A percentile compares a stretch with the other conserved stretches of the same genome.
phyloP scores from a whole-genome alignment of 2,888 invertebrate genomes.

The Onchidella celtica region DNA sequence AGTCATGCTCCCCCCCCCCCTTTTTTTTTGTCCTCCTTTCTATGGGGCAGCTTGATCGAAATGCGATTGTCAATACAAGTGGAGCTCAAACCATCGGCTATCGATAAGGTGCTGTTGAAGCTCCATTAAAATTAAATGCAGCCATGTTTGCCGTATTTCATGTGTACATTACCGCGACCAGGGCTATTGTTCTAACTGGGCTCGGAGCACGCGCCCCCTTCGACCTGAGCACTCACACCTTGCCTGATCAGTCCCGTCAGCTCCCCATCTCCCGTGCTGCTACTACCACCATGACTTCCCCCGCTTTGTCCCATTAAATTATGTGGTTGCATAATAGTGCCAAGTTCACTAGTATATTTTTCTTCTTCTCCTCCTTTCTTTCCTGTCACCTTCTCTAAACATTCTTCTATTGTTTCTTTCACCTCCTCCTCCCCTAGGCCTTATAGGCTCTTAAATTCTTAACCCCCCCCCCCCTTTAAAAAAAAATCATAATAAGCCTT shows the following conservation, averaged over 20 bases:
- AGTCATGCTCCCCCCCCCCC: constrained; percentile 12
- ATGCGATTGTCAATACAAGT: constrained; percentile 25
- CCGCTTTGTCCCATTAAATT: neutral
- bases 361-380: neutral
- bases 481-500: no score
- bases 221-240: no score
- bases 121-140: constrained; percentile 43
- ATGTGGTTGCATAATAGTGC: no score
- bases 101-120: constrained; percentile 14
- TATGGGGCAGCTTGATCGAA: neutral
- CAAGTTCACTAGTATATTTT: no score
- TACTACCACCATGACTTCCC: neutral
- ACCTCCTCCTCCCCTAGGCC: neutral
- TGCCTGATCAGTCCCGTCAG: neutral
- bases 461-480: no score
- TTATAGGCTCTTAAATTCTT: neutral
- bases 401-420: neutral
- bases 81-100: constrained; percentile 24
- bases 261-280: neutral
- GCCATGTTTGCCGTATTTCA: constrained; percentile 30
- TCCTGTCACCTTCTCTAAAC: neutral
- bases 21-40: no score
- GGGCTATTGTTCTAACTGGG: constrained; percentile 28
- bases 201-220: no score
- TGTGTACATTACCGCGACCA: constrained; percentile 10